Conservation (phyloP, 2,113 vertebrate genomes). For the Nannobrachium achirus region DNA sequence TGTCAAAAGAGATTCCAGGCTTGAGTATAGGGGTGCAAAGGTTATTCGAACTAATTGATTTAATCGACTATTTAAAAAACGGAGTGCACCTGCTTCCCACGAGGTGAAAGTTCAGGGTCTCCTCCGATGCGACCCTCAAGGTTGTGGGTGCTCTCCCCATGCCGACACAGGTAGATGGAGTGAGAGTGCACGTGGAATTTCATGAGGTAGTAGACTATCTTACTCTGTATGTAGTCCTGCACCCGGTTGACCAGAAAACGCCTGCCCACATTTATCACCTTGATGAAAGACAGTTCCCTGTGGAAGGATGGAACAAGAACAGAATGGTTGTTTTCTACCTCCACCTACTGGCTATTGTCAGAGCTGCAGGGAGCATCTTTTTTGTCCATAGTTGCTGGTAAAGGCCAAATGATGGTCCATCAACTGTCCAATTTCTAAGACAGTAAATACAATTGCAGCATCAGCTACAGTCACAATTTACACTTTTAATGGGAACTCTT, state of each 20-base stretch:
- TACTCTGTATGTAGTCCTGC: conserved; percentile 98
- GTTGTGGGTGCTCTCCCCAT: conserved; percentile 94
- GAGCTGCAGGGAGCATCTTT: conserved; percentile 18
- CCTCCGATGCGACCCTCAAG: conserved; percentile 90
- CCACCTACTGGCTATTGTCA: conserved; percentile 42
- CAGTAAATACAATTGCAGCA: neutral
- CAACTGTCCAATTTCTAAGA: no score
- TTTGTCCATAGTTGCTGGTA: neutral
- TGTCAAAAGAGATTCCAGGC: no score
- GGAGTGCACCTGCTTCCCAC: conserved; percentile 87
- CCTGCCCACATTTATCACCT: conserved; percentile 96
- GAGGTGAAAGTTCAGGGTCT: conserved; percentile 87
- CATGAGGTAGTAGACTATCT: conserved; percentile 99
- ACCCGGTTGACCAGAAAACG: conserved; percentile 94
- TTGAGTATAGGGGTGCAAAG: no score
- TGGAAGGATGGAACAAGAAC: neutral
- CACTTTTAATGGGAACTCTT: neutral
- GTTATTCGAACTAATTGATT: no score
- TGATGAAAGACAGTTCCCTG: conserved; percentile 95
- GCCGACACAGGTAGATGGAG: conserved; percentile 96
- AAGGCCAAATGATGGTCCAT: neutral
- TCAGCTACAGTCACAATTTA: neutral
- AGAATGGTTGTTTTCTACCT: conserved; percentile 2
- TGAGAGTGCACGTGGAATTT: conserved; percentile 96
- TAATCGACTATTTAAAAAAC: neutral